Percentiles rank a stretch among this genome's conserved stretches.
Evolutionary conservation across 2,113 vertebrate species (phyloP).

Genomic region (Artemisiospiza belli): DNA sequence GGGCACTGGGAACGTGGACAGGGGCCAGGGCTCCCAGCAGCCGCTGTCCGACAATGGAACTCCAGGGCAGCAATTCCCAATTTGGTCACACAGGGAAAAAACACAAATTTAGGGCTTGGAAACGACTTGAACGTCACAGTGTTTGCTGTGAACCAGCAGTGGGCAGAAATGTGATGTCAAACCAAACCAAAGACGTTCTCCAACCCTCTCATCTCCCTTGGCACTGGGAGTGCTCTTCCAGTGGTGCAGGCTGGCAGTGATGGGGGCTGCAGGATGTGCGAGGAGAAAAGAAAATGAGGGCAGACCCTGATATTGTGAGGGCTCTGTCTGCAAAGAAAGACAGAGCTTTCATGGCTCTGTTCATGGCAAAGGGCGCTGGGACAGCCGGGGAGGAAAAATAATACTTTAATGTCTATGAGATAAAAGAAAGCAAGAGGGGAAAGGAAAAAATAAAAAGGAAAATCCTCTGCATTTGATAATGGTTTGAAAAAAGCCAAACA

Average conservation of each 20-base stretch:
- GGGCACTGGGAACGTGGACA: not conserved
- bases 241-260: accelerated
- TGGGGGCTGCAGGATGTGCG: accelerated
- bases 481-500: not conserved
- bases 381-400: not conserved
- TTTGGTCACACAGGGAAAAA: not conserved
- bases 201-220: not conserved
- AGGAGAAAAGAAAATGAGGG: accelerated
- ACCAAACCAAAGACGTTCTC: not conserved
- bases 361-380: not conserved
- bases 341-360: no score
- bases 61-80: not conserved
- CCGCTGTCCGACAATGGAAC: not conserved
- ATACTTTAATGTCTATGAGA: not conserved
- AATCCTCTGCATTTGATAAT: not conserved
- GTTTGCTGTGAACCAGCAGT: not conserved
- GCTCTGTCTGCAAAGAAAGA: not conserved
- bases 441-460: no score
- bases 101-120: not conserved
- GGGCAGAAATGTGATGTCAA: not conserved
- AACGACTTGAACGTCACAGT: not conserved
- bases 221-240: accelerated
- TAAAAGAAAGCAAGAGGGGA: not conserved
- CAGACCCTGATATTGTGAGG: accelerated
- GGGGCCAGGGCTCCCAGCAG: not conserved